Evolutionary conservation across 2,888 invertebrate species (phyloP), one percentile per base, ranked within the genome.

Genomic region (Melinaea marsaeus): DNA sequence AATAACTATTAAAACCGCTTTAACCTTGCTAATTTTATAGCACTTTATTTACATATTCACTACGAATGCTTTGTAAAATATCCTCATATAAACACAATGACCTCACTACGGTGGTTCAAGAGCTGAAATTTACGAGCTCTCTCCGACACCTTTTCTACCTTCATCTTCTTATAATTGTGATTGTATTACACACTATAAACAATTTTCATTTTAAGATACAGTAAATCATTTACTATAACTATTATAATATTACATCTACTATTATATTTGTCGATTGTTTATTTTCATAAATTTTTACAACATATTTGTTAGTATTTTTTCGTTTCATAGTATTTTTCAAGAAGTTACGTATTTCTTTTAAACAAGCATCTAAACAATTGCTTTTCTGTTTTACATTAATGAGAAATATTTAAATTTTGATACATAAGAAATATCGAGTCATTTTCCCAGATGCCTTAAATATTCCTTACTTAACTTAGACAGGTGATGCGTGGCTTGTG

Each of bases 81-180:
- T 60, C 61, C 65, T 58, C 63, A 63, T 66, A 66, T 68, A 64
- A 68, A 68, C 66, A 64, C 68, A 66, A 63, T 61, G 68, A 60
- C 66, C 68, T 58, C 48, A 57, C 68, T 55, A 62, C 57, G 58
- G 60, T 58, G 60, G 68, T 65, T 66, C 63, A 55, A 58, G 63
- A 63, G 63, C 58, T 61, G 54, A 66, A 67, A 68, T 68, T 68
- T 68, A 68, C 66, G 68, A 68, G 34, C 63, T 64, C 56, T 60
- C 63, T 58, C 67, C 67, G 58, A 65, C 64, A 64, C 61, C 65
- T 66, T 58, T 60, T 62, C 62, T 55, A 60, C 33, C 3, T 46
- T 11, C 56, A 13, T 51, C n/a, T 58, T 64, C 63, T 45, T 54
- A 60, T 55, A 61, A 55, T 45, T 32, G 57, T 63, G 61, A 55